A percentile compares a stretch with the other conserved stretches of the same genome.
Evolutionary conservation across 2,888 invertebrate species (phyloP).

Genomic region (Thereva nobilitata): DNA sequence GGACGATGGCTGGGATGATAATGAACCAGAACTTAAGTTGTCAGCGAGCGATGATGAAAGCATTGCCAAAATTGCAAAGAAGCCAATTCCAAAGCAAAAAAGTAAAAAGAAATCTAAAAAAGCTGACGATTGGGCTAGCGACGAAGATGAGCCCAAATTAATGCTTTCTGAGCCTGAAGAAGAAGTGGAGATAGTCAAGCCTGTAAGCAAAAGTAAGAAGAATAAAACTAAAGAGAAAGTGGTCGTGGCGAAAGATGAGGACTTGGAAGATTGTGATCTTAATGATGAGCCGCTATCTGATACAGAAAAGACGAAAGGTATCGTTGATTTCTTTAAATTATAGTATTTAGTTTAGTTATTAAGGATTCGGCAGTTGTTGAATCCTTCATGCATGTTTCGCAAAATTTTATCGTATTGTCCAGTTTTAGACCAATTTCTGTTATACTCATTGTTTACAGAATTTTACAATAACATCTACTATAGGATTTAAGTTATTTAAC

Average conservation of each 20-base stretch:
- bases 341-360: no score
- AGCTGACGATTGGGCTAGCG: neutral
- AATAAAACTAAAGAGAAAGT: conserved; percentile 46
- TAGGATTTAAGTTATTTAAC: no score
- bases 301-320: conserved; percentile 1
- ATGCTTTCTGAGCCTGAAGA: neutral
- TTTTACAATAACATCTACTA: no score
- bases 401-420: no score
- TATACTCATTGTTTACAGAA: no score
- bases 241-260: conserved; percentile 51
- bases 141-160: no score
- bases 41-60: conserved; percentile 37
- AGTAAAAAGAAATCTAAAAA: conserved; percentile 13
- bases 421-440: no score
- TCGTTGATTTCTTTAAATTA: neutral
- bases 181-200: neutral
- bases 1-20: conserved; percentile 62
- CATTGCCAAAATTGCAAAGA: conserved; percentile 34
- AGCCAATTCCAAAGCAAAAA: conserved; percentile 22
- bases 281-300: conserved; percentile 39
- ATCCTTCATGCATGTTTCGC: no score
- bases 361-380: no score
- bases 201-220: conserved; percentile 1
- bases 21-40: conserved; percentile 47
- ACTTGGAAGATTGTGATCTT: conserved; percentile 49